Evolutionary conservation across 2,113 vertebrate species (phyloP).

Genomic region (Rhineura floridana): DNA sequence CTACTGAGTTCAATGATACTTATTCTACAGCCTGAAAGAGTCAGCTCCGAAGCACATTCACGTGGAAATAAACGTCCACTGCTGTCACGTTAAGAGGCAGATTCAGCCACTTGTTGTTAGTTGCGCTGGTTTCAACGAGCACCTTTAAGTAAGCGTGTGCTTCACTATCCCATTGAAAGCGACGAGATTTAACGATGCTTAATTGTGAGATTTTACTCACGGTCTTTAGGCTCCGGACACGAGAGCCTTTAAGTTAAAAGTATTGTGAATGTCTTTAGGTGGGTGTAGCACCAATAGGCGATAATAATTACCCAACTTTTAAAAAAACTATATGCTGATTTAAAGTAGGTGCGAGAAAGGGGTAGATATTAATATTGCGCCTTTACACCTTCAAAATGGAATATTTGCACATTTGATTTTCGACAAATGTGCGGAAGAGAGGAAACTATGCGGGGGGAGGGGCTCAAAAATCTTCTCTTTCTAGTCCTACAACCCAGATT

Average conservation of each 20-base stretch:
- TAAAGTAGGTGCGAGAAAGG: no score
- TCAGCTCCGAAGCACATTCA: not conserved
- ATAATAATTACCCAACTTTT: not conserved
- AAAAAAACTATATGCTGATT: not conserved
- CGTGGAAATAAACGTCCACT: not conserved
- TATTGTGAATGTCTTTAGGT: no score
- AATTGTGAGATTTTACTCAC: not conserved
- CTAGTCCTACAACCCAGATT: not conserved
- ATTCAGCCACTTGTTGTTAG: not conserved
- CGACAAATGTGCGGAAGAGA: not conserved
- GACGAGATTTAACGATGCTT: not conserved
- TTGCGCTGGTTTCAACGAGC: not conserved
- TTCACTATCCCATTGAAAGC: not conserved
- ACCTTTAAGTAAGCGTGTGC: not conserved
- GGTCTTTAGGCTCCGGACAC: not conserved
- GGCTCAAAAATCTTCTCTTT: not conserved
- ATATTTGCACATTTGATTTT: conserved; percentile 16
- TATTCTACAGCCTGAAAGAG: not conserved
- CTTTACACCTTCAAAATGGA: not conserved
- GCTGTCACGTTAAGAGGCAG: not conserved
- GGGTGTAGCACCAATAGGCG: not conserved
- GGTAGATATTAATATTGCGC: not conserved
- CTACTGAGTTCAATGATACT: no score
- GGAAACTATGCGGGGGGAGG: not conserved
- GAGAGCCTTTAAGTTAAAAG: not conserved